A percentile compares a stretch with the other conserved stretches of the same genome.
Evolutionary conservation across 1,140 invertebrate genomes (phyloP).

Genomic region (Nixonia krombeini): DNA sequence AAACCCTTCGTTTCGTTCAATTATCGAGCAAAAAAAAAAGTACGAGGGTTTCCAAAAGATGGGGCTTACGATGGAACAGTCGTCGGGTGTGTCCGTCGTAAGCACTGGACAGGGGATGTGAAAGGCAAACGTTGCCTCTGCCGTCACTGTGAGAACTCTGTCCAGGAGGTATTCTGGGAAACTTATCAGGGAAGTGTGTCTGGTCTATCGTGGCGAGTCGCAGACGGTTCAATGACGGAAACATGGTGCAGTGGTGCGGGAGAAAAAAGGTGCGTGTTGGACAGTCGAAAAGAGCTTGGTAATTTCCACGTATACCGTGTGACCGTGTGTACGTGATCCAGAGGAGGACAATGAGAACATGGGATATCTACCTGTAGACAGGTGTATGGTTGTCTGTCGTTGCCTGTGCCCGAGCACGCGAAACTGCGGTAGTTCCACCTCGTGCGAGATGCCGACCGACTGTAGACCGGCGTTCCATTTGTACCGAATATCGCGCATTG

Average conservation of each 20-base stretch:
- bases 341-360: constrained; percentile 59
- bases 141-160: no score
- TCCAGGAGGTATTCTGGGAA: no score
- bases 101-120: no score
- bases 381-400: constrained; percentile 90
- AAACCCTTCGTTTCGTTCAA: constrained; percentile 17
- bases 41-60: no score
- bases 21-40: background rate
- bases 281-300: no score
- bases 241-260: constrained; percentile 51
- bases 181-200: no score
- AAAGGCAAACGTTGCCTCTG: no score
- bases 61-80: no score
- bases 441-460: constrained; percentile 91
- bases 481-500: constrained; percentile 97
- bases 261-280: constrained; percentile 31
- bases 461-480: constrained; percentile 91
- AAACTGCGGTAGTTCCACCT: constrained; percentile 95
- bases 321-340: constrained; percentile 10
- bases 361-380: constrained; percentile 90
- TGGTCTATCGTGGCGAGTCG: no score
- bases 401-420: constrained; percentile 93
- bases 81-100: no score
- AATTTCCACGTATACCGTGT: constrained; percentile 23
- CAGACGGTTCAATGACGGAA: no score